Evolutionary conservation across 2,797 vertebrate genomes (phyloP).

Genomic region (Liparis tanakae): DNA sequence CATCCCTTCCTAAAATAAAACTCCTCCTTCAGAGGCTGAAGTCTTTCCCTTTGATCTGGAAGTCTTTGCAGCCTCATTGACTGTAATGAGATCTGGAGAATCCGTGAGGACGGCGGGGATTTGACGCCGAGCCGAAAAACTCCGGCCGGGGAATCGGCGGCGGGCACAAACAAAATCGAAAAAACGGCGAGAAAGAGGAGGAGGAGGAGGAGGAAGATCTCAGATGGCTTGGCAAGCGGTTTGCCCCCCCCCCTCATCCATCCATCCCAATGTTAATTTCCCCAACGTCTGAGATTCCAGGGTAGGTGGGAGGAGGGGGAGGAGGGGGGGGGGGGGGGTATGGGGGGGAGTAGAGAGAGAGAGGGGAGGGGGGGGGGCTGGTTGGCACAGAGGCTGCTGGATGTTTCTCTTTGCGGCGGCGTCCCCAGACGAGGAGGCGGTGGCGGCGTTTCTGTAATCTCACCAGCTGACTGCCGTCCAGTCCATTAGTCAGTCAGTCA

Average conservation of each 20-base stretch:
- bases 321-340: slow-evolving; percentile 13
- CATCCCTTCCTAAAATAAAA: slow-evolving; percentile 19
- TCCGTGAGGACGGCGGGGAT: slow-evolving; percentile 81
- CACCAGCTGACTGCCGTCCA: slow-evolving; percentile 80
- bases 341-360: too few relatives aligned
- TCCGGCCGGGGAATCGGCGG: slow-evolving; percentile 77
- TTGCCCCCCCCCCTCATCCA: slow-evolving; percentile 64
- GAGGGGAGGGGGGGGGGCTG: slow-evolving; percentile 17
- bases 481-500: slow-evolving; percentile 81
- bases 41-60: slow-evolving; percentile 84
- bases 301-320: slow-evolving; percentile 58
- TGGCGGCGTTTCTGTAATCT: slow-evolving; percentile 76
- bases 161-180: slow-evolving; percentile 82
- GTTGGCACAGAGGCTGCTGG: slow-evolving; percentile 71
- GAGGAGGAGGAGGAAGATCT: slow-evolving; percentile 76
- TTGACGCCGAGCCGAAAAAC: slow-evolving; percentile 79
- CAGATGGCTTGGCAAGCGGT: slow-evolving; percentile 83
- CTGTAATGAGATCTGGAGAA: slow-evolving; percentile 86
- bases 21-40: slow-evolving; percentile 68
- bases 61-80: slow-evolving; percentile 85
- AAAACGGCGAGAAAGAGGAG: slow-evolving; percentile 42
- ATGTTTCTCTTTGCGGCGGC: slow-evolving; percentile 73
- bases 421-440: slow-evolving; percentile 70
- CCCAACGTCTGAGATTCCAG: slow-evolving; percentile 82
- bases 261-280: slow-evolving; percentile 82